Conservation (phyloP, 2,888 invertebrate species). For the Cetonia aurata region DNA sequence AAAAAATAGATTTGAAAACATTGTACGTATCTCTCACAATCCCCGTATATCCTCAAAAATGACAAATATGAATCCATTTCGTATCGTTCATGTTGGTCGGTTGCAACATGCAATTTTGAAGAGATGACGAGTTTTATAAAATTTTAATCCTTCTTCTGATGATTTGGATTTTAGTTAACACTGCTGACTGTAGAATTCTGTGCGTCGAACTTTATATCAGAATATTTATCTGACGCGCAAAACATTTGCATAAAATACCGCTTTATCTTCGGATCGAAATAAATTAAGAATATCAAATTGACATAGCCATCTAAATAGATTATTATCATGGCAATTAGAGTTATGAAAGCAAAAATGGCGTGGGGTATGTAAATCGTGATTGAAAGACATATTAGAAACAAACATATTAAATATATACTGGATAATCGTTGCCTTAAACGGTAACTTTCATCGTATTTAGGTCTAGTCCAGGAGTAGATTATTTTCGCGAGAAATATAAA, state of each 20-base stretch:
- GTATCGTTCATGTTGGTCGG: too few species aligned
- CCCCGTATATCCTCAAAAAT: too few species aligned
- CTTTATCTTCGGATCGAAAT: conserved; percentile 17
- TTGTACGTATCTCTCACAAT: too few species aligned
- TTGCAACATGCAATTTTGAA: too few species aligned
- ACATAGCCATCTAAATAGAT: conserved; percentile 28
- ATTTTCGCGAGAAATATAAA: conserved; percentile 3
- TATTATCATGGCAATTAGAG: neutral
- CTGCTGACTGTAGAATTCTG: conserved; percentile 4
- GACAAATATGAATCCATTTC: too few species aligned
- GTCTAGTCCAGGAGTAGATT: conserved; percentile 2
- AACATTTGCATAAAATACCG: conserved; percentile 28
- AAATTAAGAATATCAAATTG: conserved; percentile 25
- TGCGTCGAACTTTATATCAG: conserved; percentile 17
- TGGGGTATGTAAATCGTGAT: conserved; percentile 1
- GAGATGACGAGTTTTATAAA: too few species aligned
- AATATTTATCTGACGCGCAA: conserved; percentile 15
- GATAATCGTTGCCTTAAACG: conserved; percentile 24
- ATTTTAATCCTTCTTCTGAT: neutral
- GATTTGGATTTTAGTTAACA: neutral
- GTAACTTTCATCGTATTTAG: conserved; percentile 11
- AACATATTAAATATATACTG: conserved; percentile 5
- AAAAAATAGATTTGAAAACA: too few species aligned
- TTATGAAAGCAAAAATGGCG: conserved; percentile 1
- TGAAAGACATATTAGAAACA: conserved; percentile 10